phyloP scores from a whole-genome alignment of 1,140 invertebrate species.

The Ganaspis sp. region DNA sequence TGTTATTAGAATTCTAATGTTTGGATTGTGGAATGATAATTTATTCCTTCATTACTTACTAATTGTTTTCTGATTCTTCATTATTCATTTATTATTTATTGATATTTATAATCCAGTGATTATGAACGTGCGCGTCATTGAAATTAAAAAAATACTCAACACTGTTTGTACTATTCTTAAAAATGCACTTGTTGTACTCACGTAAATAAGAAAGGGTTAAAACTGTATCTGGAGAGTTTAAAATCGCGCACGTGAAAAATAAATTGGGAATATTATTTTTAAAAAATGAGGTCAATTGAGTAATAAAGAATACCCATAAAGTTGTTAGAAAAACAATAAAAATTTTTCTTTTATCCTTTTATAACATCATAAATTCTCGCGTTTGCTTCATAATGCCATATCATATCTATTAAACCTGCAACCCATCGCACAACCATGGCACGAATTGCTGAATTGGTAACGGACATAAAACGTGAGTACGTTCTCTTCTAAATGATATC shows the following conservation, averaged over 20 bases:
- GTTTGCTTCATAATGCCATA: not conserved
- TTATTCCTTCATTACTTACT: too few relatives aligned
- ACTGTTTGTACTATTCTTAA: too few relatives aligned
- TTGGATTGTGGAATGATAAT: too few relatives aligned
- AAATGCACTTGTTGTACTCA: too few relatives aligned
- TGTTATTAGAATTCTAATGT: too few relatives aligned
- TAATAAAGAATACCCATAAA: slow-evolving; percentile 1
- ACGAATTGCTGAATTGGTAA: slow-evolving; percentile 7
- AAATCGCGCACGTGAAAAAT: not conserved
- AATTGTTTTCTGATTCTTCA: too few relatives aligned
- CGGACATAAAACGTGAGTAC: slow-evolving; percentile 3
- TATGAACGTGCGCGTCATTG: too few relatives aligned
- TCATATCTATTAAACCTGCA: not conserved
- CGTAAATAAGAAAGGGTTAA: not conserved
- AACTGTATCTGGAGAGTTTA: not conserved
- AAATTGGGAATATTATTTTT: not conserved
- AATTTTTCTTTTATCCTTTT: not conserved
- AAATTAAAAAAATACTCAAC: too few relatives aligned
- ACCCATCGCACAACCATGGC: not conserved
- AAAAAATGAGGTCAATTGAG: slow-evolving; percentile 1
- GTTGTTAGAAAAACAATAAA: slow-evolving; percentile 13
- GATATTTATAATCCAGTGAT: too few relatives aligned
- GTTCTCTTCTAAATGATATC: not conserved
- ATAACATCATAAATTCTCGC: slow-evolving; percentile 12
- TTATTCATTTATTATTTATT: too few relatives aligned